Conservation (phyloP, 2,888 invertebrate species). For the Amiota minor region DNA sequence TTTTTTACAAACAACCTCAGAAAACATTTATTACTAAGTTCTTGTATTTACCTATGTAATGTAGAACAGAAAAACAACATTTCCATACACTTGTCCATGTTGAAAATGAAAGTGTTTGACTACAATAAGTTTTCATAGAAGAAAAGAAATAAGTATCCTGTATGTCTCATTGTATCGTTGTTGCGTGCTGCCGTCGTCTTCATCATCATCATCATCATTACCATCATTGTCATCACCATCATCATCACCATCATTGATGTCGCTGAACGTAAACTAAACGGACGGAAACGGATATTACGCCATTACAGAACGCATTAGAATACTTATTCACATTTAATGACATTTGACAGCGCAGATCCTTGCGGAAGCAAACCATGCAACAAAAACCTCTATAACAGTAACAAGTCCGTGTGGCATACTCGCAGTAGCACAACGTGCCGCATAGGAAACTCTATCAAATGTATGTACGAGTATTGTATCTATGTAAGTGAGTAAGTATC, state of each 20-base stretch:
- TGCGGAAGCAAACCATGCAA: slow-evolving; percentile 8
- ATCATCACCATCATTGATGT: neutral
- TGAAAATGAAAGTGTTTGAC: too few species aligned
- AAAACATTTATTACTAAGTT: too few species aligned
- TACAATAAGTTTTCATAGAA: too few species aligned
- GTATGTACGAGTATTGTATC: neutral
- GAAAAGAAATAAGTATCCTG: too few species aligned
- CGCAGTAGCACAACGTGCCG: slow-evolving; percentile 6
- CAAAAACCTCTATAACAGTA: slow-evolving; percentile 1
- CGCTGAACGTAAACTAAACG: slow-evolving; percentile 20
- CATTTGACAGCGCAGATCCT: slow-evolving; percentile 42
- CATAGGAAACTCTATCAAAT: neutral
- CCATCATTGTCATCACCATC: too few species aligned
- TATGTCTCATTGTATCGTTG: neutral
- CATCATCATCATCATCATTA: too few species aligned
- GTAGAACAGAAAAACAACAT: too few species aligned
- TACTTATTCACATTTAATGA: slow-evolving; percentile 51
- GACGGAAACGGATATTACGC: slow-evolving; percentile 44
- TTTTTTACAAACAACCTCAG: too few species aligned
- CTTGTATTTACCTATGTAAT: too few species aligned
- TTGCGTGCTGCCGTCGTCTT: neutral
- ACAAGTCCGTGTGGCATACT: slow-evolving; percentile 8
- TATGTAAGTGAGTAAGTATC: neutral
- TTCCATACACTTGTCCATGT: too few species aligned
- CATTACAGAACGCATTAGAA: slow-evolving; percentile 50